Evolutionary conservation across 2,113 vertebrate genomes (phyloP).

Genomic region (Oryzias curvinotus): DNA sequence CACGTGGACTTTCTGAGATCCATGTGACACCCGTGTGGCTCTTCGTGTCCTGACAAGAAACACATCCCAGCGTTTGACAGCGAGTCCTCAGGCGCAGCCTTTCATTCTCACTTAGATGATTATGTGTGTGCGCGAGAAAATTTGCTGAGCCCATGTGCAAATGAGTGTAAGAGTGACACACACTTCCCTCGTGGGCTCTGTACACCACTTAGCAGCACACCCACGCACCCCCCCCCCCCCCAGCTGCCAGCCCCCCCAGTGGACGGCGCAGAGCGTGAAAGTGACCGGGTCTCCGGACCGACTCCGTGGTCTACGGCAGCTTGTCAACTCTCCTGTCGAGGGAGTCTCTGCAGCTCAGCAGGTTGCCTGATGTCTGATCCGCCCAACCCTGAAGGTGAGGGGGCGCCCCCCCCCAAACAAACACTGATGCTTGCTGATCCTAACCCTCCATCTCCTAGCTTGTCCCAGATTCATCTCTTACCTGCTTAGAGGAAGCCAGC

Average conservation of each 20-base stretch:
- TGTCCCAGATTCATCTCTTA: constrained; percentile 41
- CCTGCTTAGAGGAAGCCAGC: constrained; percentile 72
- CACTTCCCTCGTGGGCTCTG: constrained; percentile 57
- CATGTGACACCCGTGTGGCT: constrained; percentile 2
- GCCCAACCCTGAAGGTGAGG: constrained; percentile 26
- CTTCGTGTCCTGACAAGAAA: constrained; percentile 14
- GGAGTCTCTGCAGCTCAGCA: constrained; percentile 67
- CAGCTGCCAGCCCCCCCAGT: constrained; percentile 35
- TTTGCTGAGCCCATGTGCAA: constrained; percentile 37
- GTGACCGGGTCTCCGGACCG: constrained; percentile 72
- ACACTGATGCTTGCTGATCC: background rate
- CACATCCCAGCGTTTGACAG: background rate
- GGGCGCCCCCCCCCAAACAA: too few relatives aligned
- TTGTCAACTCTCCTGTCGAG: constrained; percentile 70
- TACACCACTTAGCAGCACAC: constrained; percentile 27
- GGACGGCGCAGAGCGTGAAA: constrained; percentile 69
- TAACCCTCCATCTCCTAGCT: constrained; percentile 6
- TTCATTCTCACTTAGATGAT: constrained; percentile 11
- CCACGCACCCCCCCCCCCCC: constrained; percentile 2
- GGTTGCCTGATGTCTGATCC: constrained; percentile 61
- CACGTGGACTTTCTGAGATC: background rate
- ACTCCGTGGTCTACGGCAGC: constrained; percentile 61
- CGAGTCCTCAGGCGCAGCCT: background rate
- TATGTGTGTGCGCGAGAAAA: background rate
- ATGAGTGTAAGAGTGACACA: constrained; percentile 63